Base-by-base conservation (phyloP, 2,888 invertebrate species). In the Epinotia demarniana region DNA sequence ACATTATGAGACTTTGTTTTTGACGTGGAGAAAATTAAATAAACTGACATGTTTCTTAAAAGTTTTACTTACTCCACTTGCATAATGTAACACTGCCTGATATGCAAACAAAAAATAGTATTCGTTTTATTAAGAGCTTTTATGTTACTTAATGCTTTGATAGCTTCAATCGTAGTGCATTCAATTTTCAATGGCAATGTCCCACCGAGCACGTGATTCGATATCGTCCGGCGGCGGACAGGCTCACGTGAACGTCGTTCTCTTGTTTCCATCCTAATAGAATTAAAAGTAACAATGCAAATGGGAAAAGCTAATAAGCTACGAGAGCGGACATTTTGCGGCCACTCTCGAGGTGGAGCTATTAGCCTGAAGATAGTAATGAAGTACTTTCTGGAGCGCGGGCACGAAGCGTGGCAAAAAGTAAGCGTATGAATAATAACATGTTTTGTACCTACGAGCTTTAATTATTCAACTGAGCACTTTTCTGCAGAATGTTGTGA, bases 271-370 rank as follows among this genome's bases (percentile, higher is more conserved):
- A 33, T 63, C 57, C 74, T 69, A 74, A 69, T 74, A 70, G 69
- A 74, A 74, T 74, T 63, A 33, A 46, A 69, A 74, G 57, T 69
- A 70, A 58, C 69, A 69, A 63, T 63, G 69, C 63, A 63, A 69
- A 74, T 69, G 63, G 57, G 46, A 62, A 58, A 69, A 69, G 63
- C 69, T 69, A 74, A 63, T 57, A 73, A 66, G 46, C 46, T 62
- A 63, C 63, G 62, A 62, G 57, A 55, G 18, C 19, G 19, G 19
- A 49, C 63, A 69, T 63, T 74, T 74, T 49, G 69, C 13, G 57
- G 43, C 46, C 58, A 46, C n/a, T 39, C 18, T 53, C 11, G 62
- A 18, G 43, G 49, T 60, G 19, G 57, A 63, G 63, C 46, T 69
- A 39, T 63, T 69, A 63, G 11, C 16, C 49, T 58, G 12, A 39